Conservation (phyloP, 2,797 vertebrate genomes). For the Vireo griseus region DNA sequence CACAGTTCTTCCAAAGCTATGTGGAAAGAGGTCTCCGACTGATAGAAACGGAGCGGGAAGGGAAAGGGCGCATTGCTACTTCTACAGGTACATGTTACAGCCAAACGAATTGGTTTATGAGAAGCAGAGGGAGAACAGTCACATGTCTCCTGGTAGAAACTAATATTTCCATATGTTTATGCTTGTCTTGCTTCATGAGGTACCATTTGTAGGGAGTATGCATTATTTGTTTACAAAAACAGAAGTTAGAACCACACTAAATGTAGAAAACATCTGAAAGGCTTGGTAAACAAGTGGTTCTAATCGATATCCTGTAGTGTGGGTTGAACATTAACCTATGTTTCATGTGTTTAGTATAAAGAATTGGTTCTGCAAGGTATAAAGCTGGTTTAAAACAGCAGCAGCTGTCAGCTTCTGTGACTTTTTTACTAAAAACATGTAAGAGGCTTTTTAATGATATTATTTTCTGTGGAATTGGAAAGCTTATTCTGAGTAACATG, state of each 20-base stretch:
- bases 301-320: not conserved
- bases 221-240: not conserved
- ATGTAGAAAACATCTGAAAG: not conserved
- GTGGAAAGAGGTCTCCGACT: slow-evolving; percentile 95
- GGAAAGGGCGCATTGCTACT: slow-evolving; percentile 85
- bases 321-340: not conserved
- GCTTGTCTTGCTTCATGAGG: not conserved
- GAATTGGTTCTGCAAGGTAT: not conserved
- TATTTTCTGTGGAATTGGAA: not conserved
- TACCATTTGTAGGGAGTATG: not conserved
- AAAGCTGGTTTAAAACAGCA: not conserved
- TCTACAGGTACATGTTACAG: slow-evolving; percentile 77
- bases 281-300: not conserved
- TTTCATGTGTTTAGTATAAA: not conserved
- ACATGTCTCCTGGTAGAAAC: not conserved
- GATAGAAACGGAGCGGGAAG: slow-evolving; percentile 93
- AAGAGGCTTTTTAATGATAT: not conserved
- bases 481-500: not conserved
- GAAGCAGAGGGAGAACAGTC: not conserved
- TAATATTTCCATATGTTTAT: not conserved
- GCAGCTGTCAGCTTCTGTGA: not conserved
- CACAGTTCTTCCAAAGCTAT: slow-evolving; percentile 98
- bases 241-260: not conserved
- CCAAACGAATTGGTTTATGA: not conserved
- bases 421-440: not conserved